Base-by-base conservation (phyloP, 35 echinoderm and acorn worm species). In the Apostichopus californicus region DNA sequence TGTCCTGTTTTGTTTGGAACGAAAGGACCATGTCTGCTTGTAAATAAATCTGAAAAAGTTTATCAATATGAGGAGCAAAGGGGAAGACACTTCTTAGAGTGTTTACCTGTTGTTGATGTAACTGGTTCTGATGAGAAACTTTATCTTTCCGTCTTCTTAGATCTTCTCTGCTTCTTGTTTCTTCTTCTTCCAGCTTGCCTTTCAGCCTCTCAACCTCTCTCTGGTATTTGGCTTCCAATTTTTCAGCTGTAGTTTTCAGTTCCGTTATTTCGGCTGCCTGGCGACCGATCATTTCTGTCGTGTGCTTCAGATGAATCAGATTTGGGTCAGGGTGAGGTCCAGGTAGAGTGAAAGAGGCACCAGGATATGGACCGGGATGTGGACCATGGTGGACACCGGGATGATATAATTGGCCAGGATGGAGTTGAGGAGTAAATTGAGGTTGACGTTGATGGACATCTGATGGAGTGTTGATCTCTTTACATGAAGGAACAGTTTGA, bases 241-340 rank as follows among this genome's bases (percentile, higher is more conserved):
- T 11, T 23, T 90, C 68, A 18, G 88, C 26, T 13, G 70, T 56
- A 61, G 24, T 90, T 46, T 61, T 73, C 28, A 90, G 87, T 22
- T 90, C 17, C 5, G 87, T 64, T 28, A 90, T 71, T 9, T 90
- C 87, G n/a, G 70, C 70, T 11, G 87, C 87, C 64, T 90, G 87
- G 6, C 87, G 61, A 54, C 88, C 72, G 21, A 90, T 90, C 26
- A 90, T 21, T 23, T 90, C 88, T 12, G 88, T 56, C 18, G 88
- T 90, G 28, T 90, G 68, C 66, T 90, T 73, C 22, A 90, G 68
- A n/a, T 90, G 88, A 56, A 90, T 73, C 65, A 78, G 25, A 68
- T 18, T 53, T 3, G 22, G 64, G 56, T 90, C 88, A 5, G 25
- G 10, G 0, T 73, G 21, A 5, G 88, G 52, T n/a, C 34, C 34